Base-by-base conservation (phyloP, 2,113 vertebrate genomes). In the Oreochromis niloticus region DNA sequence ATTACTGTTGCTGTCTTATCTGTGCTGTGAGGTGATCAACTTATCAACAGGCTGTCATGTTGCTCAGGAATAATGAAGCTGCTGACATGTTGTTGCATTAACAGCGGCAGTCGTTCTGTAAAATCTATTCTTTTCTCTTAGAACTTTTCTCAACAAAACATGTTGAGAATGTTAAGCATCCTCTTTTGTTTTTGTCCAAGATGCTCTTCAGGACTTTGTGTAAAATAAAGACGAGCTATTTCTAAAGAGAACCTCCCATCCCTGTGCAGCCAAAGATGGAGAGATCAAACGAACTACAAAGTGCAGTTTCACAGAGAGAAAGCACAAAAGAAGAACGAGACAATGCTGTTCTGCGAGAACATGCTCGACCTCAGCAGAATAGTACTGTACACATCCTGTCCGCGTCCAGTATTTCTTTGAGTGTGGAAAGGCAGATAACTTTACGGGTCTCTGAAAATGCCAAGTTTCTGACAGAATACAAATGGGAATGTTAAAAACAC, bases 21-120 rank as follows among this genome's bases (percentile, higher is more conserved):
- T 71, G 7, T 10, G 17, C 24, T 17, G 14, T 85, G 75, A 59
- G 66, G 56, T 85, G 27, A 48, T 12, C 27, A 6, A 12, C 16
- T 78, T 87, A 68, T 91, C 63, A 89, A 75, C 71, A 82, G 16
- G 41, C 66, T 86, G 82, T 91, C 78, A 55, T 27, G 82, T 46
- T 27, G 81, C 43, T 80, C 55, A 48, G n/a, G 2, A 73, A 24
- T 30, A 71, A 30, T 68, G 16, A 78, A 0, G 43, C 46, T 32
- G 34, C 10, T 82, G 52, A 39, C 7, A 68, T 80, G 68, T 8
- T 17, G 80, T 63, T 80, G 4, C 48, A 32, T 22, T 46, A 52
- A 73, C 50, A 73, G 59, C 22, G 11, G 32, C 7, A 10, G 12
- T 56, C 12, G 24, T 9, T 82, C 32, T n/a, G 81, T 16, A 6